Evolutionary conservation across 2,888 invertebrate species (phyloP).

Genomic region (Nebria brevicollis): DNA sequence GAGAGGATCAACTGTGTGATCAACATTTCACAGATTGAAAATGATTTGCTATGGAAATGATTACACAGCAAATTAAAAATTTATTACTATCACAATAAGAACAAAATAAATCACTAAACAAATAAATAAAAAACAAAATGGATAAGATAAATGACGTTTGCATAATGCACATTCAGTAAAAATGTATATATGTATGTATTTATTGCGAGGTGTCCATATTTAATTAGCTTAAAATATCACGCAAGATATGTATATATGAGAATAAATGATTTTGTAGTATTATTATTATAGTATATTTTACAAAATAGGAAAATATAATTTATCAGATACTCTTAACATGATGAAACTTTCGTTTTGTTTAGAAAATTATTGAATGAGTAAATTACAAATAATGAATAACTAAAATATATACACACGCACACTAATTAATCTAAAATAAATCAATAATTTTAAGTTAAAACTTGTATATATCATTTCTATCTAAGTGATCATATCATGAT

Average conservation of each 20-base stretch:
- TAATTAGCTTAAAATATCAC: not conserved
- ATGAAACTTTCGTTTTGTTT: not conserved
- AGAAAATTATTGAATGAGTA: not conserved
- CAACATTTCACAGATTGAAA: not conserved
- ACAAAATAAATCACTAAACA: not conserved
- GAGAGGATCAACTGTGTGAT: not conserved
- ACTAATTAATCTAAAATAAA: not conserved
- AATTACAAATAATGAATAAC: not conserved
- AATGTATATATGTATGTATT: not conserved
- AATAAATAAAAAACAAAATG: not conserved
- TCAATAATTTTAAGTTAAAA: not conserved
- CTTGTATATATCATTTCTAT: not conserved
- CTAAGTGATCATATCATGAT: not conserved
- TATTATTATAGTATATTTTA: not conserved
- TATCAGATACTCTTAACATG: conserved; percentile 19
- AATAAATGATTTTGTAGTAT: not conserved
- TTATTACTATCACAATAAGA: conserved; percentile 1
- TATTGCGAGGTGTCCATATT: not conserved
- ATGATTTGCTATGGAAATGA: not conserved
- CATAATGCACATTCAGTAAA: not conserved
- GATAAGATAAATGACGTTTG: not conserved
- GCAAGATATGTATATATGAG: conserved; percentile 35
- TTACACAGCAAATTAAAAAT: not conserved
- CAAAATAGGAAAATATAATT: conserved; percentile 35
- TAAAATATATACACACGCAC: not conserved